Evolutionary conservation across 2,888 invertebrate species (phyloP).

Genomic region (Andricus curvator): DNA sequence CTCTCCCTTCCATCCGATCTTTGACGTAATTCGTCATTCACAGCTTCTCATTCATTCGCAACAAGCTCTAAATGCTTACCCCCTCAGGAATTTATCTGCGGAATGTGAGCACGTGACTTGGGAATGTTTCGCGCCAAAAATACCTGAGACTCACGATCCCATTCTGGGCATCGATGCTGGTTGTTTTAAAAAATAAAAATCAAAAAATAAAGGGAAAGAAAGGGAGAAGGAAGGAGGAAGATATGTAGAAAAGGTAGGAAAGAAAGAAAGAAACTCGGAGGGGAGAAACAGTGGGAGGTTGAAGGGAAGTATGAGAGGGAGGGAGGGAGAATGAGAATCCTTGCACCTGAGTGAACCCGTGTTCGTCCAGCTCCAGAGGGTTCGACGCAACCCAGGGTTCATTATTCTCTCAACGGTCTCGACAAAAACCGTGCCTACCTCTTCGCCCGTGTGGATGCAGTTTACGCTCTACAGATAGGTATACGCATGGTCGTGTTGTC

Average conservation of each 20-base stretch:
- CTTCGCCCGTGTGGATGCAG: conserved; percentile 47
- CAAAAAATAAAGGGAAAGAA: not conserved
- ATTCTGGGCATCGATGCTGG: not conserved
- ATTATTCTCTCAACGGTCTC: conserved; percentile 67
- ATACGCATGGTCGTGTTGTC: conserved; percentile 52
- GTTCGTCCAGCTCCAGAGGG: conserved; percentile 56
- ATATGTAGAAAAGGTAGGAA: conserved; percentile 34
- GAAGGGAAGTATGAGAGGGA: conserved; percentile 45
- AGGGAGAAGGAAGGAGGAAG: conserved; percentile 12
- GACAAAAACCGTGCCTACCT: conserved; percentile 60
- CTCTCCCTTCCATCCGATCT: not conserved
- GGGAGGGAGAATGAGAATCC: conserved; percentile 42
- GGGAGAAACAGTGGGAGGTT: conserved; percentile 50
- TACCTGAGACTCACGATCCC: not conserved
- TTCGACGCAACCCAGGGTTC: conserved; percentile 66
- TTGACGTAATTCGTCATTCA: not conserved
- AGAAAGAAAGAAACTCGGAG: conserved; percentile 51
- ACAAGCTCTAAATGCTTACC: not conserved
- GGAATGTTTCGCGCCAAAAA: conserved; percentile 29
- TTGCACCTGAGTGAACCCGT: conserved; percentile 57
- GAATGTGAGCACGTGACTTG: conserved; percentile 20
- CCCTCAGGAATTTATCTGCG: conserved; percentile 8
- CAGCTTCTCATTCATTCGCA: conserved; percentile 15
- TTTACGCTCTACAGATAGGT: conserved; percentile 45
- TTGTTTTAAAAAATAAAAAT: conserved; percentile 8